Base-by-base conservation (phyloP, 2,797 vertebrate species). In the Mormyrops attenuatus region DNA sequence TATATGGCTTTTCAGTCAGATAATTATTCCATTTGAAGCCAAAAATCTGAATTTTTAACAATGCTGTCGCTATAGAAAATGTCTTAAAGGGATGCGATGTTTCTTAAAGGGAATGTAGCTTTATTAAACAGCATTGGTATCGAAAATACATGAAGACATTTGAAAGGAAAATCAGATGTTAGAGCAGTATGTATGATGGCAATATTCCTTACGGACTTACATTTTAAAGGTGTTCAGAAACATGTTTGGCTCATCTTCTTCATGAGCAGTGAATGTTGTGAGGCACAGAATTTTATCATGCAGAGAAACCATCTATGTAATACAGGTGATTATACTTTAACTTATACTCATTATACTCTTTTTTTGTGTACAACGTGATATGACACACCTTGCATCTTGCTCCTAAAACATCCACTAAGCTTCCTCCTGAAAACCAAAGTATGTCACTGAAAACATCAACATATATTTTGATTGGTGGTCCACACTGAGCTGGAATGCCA, bases 1-100 rank as follows among this genome's bases (percentile, higher is more conserved):
- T 89, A 92, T 96, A 96, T 96, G 96, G 96, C 96, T 96, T 96
- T 60, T 89, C 94, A 93, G 90, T 92, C 93, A 92, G 90, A 94
- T 91, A 90, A 38, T 85, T 38, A 73, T 50, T 86, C 66, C n/a
- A 49, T 53, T 86, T 73, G 85, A 88, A 93, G 93, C 93, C 90
- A 92, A 89, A 92, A 89, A 93, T 86, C 0, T 69, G 87, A 89
- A 41, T 15, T 22, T 52, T 15, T 41, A 89, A 89, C 69, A 90
- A 26, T 88, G 87, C 88, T 73, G 53, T 90, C 44, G 89, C 87
- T 90, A 90, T 26, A 82, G 41, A 90, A 86, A 86, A 53, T 30
- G 26, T 26, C 49, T 50, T 86, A 50, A 86, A 86, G 38, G 34
- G 77, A 41, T 7, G 41, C 34, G 3, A 47, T 15, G 88, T 91